Evolutionary conservation across 1,140 invertebrate species (phyloP).

Genomic region (Drosophila equinoxialis): DNA sequence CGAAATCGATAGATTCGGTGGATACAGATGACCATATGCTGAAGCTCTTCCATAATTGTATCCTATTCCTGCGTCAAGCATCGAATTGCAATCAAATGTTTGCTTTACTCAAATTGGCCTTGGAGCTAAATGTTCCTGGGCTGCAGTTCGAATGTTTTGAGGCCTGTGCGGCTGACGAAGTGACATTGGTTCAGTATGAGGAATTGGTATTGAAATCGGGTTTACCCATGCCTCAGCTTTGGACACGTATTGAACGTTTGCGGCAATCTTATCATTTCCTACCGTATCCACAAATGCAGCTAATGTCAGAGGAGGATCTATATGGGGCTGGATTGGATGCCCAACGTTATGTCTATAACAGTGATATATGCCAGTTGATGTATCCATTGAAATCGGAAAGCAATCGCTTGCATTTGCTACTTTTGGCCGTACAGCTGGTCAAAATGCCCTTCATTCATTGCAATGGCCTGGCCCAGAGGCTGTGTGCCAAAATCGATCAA

Average conservation of each 20-base stretch:
- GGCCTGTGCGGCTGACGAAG: constrained; percentile 83
- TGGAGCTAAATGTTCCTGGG: constrained; percentile 85
- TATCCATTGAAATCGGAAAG: constrained; percentile 85
- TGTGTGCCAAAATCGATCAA: constrained; percentile 72
- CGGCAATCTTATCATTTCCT: constrained; percentile 86
- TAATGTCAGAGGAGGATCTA: constrained; percentile 33
- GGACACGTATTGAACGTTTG: constrained; percentile 87
- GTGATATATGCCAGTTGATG: constrained; percentile 87
- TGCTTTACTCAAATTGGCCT: constrained; percentile 85
- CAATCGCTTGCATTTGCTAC: constrained; percentile 84
- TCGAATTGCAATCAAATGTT: constrained; percentile 87
- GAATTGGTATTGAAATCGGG: constrained; percentile 86
- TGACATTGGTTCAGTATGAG: constrained; percentile 86
- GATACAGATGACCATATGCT: constrained; percentile 83
- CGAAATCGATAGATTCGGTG: not conserved
- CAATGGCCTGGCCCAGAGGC: constrained; percentile 78
- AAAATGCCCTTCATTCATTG: constrained; percentile 85
- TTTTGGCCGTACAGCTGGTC: constrained; percentile 84
- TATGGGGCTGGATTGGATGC: constrained; percentile 84
- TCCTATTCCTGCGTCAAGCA: constrained; percentile 87
- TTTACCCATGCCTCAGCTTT: constrained; percentile 87
- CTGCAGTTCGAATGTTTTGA: constrained; percentile 82
- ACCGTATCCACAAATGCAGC: constrained; percentile 74
- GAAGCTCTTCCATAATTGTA: constrained; percentile 85
- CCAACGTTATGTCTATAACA: constrained; percentile 86